Percentiles rank a stretch among this genome's conserved stretches.
Evolutionary conservation across 2,113 vertebrate genomes (phyloP).

Genomic region (Mionectes macconnelli): DNA sequence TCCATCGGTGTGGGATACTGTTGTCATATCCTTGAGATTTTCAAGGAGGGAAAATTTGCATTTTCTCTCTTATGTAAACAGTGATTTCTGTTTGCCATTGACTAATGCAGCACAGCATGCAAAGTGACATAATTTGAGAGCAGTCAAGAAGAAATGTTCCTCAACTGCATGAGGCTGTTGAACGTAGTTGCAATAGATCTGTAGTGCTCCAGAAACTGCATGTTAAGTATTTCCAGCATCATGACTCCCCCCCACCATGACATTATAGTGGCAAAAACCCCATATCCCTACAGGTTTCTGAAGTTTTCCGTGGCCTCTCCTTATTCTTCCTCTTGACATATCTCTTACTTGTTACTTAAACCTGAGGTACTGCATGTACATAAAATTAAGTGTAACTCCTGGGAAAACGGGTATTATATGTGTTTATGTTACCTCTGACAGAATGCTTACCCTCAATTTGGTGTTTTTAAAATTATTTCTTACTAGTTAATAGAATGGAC

Average conservation of each 20-base stretch:
- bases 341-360: background rate
- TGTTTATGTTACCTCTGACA: background rate
- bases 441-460: background rate
- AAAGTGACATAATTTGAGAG: constrained; percentile 26
- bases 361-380: background rate
- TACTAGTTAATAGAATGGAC: background rate
- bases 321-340: background rate
- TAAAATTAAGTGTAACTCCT: background rate
- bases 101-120: background rate
- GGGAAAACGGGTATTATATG: background rate
- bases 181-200: background rate
- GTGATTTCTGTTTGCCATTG: background rate
- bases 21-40: constrained; percentile 5
- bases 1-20: background rate
- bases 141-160: background rate
- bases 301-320: background rate
- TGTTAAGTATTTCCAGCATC: background rate
- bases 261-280: background rate
- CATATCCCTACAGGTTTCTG: background rate
- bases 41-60: background rate
- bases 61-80: background rate
- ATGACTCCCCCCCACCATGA: background rate
- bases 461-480: background rate
- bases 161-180: background rate
- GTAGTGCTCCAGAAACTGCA: background rate